Percentiles rank a stretch among this genome's conserved stretches.
phyloP scores from a whole-genome alignment of 1,140 invertebrate genomes.

The Brachionus sp. region DNA sequence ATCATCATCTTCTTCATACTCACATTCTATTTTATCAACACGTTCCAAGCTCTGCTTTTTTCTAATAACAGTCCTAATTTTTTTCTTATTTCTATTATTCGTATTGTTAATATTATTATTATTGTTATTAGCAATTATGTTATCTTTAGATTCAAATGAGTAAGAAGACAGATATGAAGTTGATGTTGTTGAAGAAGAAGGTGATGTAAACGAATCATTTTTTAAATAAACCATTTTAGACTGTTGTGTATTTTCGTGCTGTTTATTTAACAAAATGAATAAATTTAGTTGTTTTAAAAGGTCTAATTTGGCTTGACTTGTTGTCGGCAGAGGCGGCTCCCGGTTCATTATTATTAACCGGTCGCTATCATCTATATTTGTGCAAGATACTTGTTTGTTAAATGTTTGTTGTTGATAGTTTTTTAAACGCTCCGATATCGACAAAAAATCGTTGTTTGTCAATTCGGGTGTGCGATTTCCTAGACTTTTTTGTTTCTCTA shows the following conservation, averaged over 20 bases:
- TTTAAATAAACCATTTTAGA: constrained; percentile 3
- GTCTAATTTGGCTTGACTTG: not conserved
- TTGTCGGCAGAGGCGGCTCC: not conserved
- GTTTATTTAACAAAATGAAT: not conserved
- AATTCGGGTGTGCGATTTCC: not conserved
- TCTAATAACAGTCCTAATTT: not conserved
- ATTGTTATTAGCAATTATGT: not conserved
- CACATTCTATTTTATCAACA: not conserved
- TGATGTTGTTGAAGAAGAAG: not conserved
- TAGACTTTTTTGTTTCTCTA: not conserved
- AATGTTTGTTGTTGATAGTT: not conserved
- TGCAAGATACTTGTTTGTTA: not conserved
- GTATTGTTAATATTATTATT: not conserved
- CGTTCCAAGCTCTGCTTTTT: not conserved
- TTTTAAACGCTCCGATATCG: not conserved
- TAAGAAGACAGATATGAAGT: not conserved
- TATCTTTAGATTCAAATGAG: constrained; percentile 1
- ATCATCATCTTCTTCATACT: not conserved
- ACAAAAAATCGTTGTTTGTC: constrained; percentile 6
- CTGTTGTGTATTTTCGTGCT: not conserved
- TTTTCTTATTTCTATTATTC: not conserved
- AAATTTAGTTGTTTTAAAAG: not conserved
- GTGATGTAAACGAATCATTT: not conserved
- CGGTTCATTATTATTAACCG: not conserved
- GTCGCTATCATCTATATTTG: not conserved